Evolutionary conservation across 2,888 invertebrate species (phyloP).

Genomic region (Hyalella azteca): DNA sequence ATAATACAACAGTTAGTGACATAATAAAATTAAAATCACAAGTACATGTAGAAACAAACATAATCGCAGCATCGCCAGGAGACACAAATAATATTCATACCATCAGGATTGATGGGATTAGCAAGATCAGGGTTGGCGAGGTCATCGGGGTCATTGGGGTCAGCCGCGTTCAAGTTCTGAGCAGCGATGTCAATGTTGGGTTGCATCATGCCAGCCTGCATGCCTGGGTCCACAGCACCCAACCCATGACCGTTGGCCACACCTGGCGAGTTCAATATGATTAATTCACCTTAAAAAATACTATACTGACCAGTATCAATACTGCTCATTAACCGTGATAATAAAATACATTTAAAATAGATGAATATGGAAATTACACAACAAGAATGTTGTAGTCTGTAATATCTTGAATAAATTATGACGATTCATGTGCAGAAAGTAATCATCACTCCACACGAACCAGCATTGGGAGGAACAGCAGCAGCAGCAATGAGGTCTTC

Average conservation of each 20-base stretch:
- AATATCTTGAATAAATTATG: neutral
- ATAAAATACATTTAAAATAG: neutral
- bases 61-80: neutral
- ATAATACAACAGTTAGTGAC: neutral
- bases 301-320: no score
- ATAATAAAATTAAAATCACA: neutral
- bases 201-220: no score
- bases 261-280: neutral
- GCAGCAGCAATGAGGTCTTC: neutral
- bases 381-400: neutral
- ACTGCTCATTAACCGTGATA: neutral
- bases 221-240: conserved; percentile 16
- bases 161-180: neutral
- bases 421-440: neutral
- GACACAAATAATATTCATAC: neutral
- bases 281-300: neutral
- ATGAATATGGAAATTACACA: neutral
- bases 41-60: neutral
- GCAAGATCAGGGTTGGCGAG: conserved; percentile 43
- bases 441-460: neutral
- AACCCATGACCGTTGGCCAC: conserved; percentile 4
- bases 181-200: conserved; percentile 36
- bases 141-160: neutral
- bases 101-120: conserved; percentile 38
- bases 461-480: neutral